A percentile compares a stretch with the other conserved stretches of the same genome.
phyloP scores from a whole-genome alignment of 2,113 vertebrate species.

The Empidonax traillii region DNA sequence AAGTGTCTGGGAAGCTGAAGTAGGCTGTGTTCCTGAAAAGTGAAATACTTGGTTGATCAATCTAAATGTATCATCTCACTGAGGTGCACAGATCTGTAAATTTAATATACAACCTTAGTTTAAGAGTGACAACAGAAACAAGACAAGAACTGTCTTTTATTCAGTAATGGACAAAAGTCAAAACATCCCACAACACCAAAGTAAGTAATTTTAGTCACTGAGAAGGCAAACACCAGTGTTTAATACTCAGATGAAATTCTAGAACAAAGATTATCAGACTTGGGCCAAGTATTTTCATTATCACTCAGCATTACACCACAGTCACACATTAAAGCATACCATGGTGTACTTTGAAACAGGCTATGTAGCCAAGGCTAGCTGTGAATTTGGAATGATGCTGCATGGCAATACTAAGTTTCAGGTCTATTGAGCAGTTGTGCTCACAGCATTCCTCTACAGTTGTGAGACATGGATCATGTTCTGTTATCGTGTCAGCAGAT shows the following conservation, averaged over 20 bases:
- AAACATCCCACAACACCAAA: neutral
- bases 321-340: neutral
- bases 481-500: neutral
- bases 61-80: neutral
- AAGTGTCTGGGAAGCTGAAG: neutral
- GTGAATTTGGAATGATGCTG: constrained; percentile 1
- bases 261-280: neutral
- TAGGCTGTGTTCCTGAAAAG: neutral
- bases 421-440: neutral
- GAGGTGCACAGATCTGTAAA: neutral
- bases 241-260: neutral
- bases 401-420: neutral
- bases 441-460: neutral
- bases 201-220: neutral
- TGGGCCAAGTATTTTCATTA: constrained; percentile 26
- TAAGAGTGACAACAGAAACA: neutral
- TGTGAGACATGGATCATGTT: neutral
- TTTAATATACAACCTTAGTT: neutral
- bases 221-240: neutral
- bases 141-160: neutral
- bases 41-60: neutral
- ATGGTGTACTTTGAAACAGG: neutral
- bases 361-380: neutral
- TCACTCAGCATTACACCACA: neutral
- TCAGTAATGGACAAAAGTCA: neutral